Base-by-base conservation (phyloP, 2,113 vertebrate genomes). In the Panurus biarmicus region DNA sequence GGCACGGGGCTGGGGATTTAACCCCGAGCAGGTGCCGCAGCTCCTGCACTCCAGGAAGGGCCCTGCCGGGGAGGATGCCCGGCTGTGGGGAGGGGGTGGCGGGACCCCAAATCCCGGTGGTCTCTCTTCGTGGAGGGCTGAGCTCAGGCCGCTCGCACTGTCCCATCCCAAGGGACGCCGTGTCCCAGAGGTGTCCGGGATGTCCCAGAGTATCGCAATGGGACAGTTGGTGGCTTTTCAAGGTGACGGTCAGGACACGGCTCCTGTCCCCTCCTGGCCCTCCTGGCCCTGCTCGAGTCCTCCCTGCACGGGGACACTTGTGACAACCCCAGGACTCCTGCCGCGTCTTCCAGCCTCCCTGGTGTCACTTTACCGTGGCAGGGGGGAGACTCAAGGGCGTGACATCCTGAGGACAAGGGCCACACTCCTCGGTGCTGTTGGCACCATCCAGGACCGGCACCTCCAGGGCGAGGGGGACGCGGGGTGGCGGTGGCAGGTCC, bases 311-410 rank as follows among this genome's bases (percentile, higher is more conserved):
- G 94, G 67, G 89, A 80, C 94, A 61, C 72, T 42, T 51, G 84
- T 70, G 84, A 65, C 90, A 90, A 14, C 5, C 71, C 69, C 72
- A n/a, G 83, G 89, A 90, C 57, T 8, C 89, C 82, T 1, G 80
- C 87, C 65, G 72, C 11, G 76, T 19, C 54, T 91, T 53, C 54
- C 76, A 44, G 84, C 40, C 40, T 69, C 92, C 77, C 64, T 5
- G 90, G 92, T 96, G 95, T 96, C 95, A 87, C 84, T 93, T 96
- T 94, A 86, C 94, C 17, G 1, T 5, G 31, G 1, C 9, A 6
- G 24, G 45, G 21, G 21, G 17, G 21, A 36, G 2, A 22, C 45
- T 92, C 82, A 67, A 90, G 89, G 86, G 62, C 60, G 9, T 22
- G 78, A 85, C 89, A 74, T 8, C 64, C 50, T 12, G 51, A 4